phyloP scores from a whole-genome alignment of 2,113 vertebrate species.

The Drymodes brunneopygia region DNA sequence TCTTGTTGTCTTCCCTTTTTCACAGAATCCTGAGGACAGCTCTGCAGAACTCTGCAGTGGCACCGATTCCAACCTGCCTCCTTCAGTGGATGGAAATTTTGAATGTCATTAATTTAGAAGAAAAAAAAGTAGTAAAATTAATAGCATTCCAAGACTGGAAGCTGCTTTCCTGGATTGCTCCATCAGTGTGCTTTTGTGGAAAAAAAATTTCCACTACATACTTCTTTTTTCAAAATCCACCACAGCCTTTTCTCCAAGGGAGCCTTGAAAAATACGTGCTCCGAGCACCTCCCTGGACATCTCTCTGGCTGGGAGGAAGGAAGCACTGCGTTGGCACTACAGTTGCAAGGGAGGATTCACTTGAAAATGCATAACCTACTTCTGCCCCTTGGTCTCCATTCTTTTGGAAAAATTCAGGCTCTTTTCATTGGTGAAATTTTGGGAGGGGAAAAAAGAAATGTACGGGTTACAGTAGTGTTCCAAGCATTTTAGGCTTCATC shows the following conservation, averaged over 20 bases:
- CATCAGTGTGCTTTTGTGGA: conserved; percentile 23
- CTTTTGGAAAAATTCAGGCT: background rate
- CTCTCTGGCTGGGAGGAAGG: fast-evolving
- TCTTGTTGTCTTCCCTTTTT: background rate
- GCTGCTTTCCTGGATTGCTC: conserved; percentile 15
- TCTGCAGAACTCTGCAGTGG: background rate
- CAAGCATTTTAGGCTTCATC: background rate
- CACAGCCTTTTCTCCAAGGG: background rate
- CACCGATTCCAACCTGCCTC: background rate
- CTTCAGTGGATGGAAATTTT: background rate
- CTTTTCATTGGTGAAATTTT: background rate
- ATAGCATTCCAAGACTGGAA: background rate
- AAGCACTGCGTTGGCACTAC: background rate
- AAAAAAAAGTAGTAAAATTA: background rate
- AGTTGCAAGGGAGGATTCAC: background rate
- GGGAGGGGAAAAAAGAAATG: fast-evolving
- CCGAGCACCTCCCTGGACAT: background rate
- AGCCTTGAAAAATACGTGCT: background rate
- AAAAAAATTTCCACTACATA: background rate
- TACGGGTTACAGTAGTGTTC: fast-evolving
- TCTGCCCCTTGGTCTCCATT: background rate
- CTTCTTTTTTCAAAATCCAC: conserved; percentile 2
- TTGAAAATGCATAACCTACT: background rate
- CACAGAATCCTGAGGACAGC: background rate
- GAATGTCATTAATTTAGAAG: background rate